Percentiles rank a stretch among this genome's conserved stretches.
These are phyloP conservation scores for Glaucidium brasilianum DNA, from an alignment of 2,113 vertebrate species.

Conservation along the genomic window DNA sequence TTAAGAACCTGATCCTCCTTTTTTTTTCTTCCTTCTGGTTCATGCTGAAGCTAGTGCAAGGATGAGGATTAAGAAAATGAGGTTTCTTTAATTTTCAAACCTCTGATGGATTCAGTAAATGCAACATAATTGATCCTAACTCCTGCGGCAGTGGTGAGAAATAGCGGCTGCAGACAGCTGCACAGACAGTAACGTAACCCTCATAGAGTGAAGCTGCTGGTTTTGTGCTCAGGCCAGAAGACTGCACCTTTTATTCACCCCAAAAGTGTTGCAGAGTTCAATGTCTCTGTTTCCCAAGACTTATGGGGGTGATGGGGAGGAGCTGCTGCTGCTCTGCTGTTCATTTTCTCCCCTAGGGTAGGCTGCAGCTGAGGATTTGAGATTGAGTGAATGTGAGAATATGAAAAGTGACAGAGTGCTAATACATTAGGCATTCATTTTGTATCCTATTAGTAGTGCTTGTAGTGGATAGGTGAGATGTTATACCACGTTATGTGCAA, in stretches of 20 bases:
- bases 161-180: neutral
- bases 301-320: neutral
- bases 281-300: neutral
- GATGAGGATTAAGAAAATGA: neutral
- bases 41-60: neutral
- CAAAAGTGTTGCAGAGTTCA: neutral
- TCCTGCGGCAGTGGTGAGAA: rapidly evolving
- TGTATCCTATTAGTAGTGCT: conserved; percentile 39
- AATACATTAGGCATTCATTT: conserved; percentile 51
- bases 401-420: conserved; percentile 62
- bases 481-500: neutral
- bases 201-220: rapidly evolving
- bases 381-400: neutral
- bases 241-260: neutral
- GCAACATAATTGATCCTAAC: neutral
- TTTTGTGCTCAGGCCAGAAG: neutral
- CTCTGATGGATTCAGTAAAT: neutral
- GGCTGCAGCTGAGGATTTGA: neutral
- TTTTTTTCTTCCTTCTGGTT: neutral
- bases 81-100: neutral
- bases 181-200: rapidly evolving
- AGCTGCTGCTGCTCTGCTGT: neutral
- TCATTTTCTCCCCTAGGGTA: neutral
- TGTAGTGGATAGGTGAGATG: conserved; percentile 37
- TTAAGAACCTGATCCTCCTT: neutral